Percentiles rank a stretch among this genome's conserved stretches.
phyloP scores from a whole-genome alignment of 1,140 invertebrate genomes.

The Hydropsyche tenuis region DNA sequence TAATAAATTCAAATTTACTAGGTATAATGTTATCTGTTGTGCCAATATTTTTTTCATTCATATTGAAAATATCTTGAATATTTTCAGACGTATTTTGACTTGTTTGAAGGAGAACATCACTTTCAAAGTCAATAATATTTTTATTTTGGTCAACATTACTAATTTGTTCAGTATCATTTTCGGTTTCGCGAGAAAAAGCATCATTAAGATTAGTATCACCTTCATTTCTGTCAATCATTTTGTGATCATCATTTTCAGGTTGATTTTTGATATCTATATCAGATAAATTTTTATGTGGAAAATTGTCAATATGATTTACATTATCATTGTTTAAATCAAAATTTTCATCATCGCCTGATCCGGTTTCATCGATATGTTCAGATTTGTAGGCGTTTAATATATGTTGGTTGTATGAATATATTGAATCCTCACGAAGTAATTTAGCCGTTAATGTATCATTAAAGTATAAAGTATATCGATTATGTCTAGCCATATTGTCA shows the following conservation, averaged over 20 bases:
- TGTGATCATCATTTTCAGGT: not conserved
- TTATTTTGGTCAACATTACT: not conserved
- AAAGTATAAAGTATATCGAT: not conserved
- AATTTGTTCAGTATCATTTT: not conserved
- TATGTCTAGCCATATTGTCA: constrained; percentile 51
- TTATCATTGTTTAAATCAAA: no score
- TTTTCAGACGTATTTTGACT: no score
- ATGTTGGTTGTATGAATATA: not conserved
- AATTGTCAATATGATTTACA: not conserved
- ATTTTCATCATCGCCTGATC: no score
- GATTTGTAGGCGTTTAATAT: not conserved
- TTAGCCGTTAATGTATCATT: not conserved
- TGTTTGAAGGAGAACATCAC: no score
- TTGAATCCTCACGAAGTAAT: not conserved
- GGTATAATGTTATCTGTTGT: no score
- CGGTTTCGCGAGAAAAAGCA: no score
- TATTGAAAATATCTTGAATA: no score
- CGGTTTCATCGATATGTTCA: not conserved
- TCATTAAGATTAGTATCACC: no score
- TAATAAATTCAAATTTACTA: no score
- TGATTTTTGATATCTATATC: not conserved
- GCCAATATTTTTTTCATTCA: no score
- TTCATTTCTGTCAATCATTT: not conserved
- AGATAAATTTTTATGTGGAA: not conserved
- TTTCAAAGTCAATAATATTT: no score